Conservation (phyloP, 2,113 vertebrate genomes). For the Atractosteus spatula region DNA sequence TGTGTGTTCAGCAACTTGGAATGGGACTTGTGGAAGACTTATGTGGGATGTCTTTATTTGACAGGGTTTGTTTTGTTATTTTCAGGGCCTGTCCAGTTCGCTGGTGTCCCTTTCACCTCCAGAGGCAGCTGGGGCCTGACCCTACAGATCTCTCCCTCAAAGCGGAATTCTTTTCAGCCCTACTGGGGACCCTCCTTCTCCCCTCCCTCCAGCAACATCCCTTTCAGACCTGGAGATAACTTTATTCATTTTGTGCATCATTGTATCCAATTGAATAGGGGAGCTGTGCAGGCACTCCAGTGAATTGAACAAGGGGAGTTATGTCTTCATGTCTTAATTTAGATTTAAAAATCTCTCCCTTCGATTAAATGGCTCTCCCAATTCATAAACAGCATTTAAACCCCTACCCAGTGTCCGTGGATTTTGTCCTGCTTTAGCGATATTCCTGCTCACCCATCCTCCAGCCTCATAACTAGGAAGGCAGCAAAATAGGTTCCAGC, state of each 20-base stretch:
- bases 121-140: conserved; percentile 95
- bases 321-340: conserved; percentile 84
- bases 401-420: too few relatives aligned
- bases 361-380: conserved; percentile 2
- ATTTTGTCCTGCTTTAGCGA: too few relatives aligned
- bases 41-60: conserved; percentile 73
- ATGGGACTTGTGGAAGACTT: conserved; percentile 56
- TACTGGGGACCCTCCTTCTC: conserved; percentile 78
- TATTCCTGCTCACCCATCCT: too few relatives aligned
- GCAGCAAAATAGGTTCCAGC: too few relatives aligned
- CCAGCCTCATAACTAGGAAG: too few relatives aligned
- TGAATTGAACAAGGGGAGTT: conserved; percentile 77
- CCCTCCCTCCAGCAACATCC: conserved; percentile 95
- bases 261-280: conserved; percentile 98
- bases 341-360: conserved; percentile 34
- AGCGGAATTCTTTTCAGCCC: conserved; percentile 86
- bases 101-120: conserved; percentile 87
- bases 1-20: conserved; percentile 62
- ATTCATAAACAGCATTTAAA: too few relatives aligned
- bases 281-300: conserved; percentile 80
- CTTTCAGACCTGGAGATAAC: conserved; percentile 95
- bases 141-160: conserved; percentile 81
- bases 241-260: conserved; percentile 98
- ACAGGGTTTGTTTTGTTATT: conserved; percentile 71
- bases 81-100: conserved; percentile 85